Evolutionary conservation across 1,140 invertebrate species (phyloP).

Genomic region (Drosophila arizonae): DNA sequence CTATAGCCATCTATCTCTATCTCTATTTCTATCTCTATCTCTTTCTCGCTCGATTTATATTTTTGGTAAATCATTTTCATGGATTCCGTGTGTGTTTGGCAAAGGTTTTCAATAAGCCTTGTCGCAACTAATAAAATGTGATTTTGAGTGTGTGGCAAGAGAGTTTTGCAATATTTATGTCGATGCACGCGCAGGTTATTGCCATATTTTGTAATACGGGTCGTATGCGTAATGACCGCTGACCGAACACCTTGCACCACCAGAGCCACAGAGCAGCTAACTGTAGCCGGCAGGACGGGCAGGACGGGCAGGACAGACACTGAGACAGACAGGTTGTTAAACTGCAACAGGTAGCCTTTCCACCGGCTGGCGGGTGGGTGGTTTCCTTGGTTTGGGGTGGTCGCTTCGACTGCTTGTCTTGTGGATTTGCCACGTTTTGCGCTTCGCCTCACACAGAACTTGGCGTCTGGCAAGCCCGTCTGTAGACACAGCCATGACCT

Average conservation of each 20-base stretch:
- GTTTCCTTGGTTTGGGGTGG: not conserved
- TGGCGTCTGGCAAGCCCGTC: conserved; percentile 30
- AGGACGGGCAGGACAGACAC: not conserved
- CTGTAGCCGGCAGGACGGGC: not conserved
- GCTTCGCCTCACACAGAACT: conserved; percentile 16
- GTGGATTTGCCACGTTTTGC: conserved; percentile 25
- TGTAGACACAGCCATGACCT: conserved; percentile 34
- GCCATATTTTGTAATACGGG: conserved; percentile 10
- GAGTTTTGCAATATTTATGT: conserved; percentile 9
- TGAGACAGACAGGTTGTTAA: not conserved
- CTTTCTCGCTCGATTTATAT: not conserved
- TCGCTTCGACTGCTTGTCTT: conserved; percentile 18
- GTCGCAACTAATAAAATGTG: conserved; percentile 31
- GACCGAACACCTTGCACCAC: not conserved
- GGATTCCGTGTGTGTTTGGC: not conserved
- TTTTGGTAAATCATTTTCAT: not conserved
- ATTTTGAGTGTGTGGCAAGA: conserved; percentile 10
- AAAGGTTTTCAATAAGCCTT: conserved; percentile 67
- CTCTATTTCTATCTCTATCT: not conserved
- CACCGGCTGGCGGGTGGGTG: not conserved
- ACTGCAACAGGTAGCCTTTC: conserved; percentile 41
- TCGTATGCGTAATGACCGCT: conserved; percentile 5
- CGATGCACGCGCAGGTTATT: not conserved
- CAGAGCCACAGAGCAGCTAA: conserved; percentile 2
- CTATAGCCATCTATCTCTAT: not conserved